These are phyloP conservation scores for Cairina moschata DNA, from an alignment of 2,113 vertebrate genomes.

Conservation along the genomic window DNA sequence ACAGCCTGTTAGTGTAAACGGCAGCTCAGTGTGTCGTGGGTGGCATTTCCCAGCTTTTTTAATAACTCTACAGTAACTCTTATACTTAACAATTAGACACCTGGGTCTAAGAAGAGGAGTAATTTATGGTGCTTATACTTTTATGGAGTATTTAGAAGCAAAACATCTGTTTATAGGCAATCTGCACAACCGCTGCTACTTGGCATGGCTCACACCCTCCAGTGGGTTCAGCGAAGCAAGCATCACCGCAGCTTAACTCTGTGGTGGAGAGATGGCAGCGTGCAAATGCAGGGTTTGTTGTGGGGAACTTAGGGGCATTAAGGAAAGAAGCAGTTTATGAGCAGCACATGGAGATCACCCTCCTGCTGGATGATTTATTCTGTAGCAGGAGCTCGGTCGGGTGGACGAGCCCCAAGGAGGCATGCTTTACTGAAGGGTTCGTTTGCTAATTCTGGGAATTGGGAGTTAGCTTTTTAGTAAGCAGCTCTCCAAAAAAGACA, in stretches of 20 bases:
- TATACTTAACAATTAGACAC: not conserved
- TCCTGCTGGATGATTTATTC: not conserved
- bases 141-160: not conserved
- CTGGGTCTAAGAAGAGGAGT: not conserved
- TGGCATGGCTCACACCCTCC: not conserved
- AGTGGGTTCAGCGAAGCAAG: not conserved
- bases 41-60: not conserved
- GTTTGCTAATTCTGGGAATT: not conserved
- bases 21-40: not conserved
- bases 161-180: not conserved
- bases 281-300: too few species aligned
- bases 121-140: not conserved
- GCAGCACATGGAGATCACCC: fast-evolving
- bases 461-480: not conserved
- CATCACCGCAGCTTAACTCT: fast-evolving
- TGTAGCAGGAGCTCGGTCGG: not conserved
- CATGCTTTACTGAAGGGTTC: not conserved
- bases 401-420: not conserved
- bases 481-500: fast-evolving
- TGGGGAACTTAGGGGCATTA: too few species aligned
- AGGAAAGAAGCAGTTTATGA: not conserved
- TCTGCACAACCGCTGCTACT: not conserved
- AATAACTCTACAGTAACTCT: not conserved
- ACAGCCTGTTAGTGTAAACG: not conserved
- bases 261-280: not conserved